Percentiles rank a stretch among this genome's conserved stretches.
Evolutionary conservation across 1,140 invertebrate genomes (phyloP).

Genomic region (Drosophila athabasca): DNA sequence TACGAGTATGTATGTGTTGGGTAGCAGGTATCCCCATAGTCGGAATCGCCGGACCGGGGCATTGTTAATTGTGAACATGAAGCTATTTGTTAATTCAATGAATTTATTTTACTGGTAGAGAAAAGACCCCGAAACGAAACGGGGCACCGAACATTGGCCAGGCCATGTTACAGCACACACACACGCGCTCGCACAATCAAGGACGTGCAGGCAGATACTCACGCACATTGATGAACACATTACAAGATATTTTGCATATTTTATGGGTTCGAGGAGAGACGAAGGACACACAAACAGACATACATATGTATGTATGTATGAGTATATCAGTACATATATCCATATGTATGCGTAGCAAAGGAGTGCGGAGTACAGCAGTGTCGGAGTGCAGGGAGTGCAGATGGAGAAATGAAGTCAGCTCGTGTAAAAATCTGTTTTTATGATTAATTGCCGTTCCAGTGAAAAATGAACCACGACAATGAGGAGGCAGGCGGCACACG

Average conservation of each 20-base stretch:
- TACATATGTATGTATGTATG: no score
- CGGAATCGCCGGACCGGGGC: no score
- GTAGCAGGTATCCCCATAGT: no score
- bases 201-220: constrained; percentile 16
- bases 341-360: no score
- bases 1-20: no score
- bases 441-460: constrained; percentile 63
- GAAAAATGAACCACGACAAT: constrained; percentile 54
- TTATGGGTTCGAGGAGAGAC: constrained; percentile 44
- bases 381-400: no score
- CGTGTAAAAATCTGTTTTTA: constrained; percentile 74
- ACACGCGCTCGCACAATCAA: not conserved
- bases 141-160: constrained; percentile 46
- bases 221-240: constrained; percentile 73
- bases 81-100: constrained; percentile 75
- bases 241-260: constrained; percentile 80
- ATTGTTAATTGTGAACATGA: constrained; percentile 46
- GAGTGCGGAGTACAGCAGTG: no score
- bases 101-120: constrained; percentile 49
- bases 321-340: no score
- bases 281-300: constrained; percentile 1
- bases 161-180: constrained; percentile 41
- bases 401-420: constrained; percentile 14
- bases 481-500: not conserved
- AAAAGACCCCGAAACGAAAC: constrained; percentile 15